phyloP scores from a whole-genome alignment of 2,113 vertebrate species.

The Romanogobio albipinnatus region DNA sequence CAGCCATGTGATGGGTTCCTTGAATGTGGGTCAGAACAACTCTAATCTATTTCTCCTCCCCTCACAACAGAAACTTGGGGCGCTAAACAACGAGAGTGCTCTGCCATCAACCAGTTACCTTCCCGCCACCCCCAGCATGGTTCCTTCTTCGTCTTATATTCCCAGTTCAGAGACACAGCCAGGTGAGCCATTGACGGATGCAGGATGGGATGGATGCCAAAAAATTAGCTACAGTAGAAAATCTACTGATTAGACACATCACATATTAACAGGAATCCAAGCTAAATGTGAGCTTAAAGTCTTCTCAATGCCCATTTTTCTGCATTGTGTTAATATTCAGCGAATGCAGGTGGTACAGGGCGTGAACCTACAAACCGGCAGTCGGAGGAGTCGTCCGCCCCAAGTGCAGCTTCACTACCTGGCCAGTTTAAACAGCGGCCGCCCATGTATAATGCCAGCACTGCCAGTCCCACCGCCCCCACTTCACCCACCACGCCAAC shows the following conservation, averaged over 20 bases:
- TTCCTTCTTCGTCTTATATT: conserved; percentile 93
- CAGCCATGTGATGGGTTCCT: background rate
- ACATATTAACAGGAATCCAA: background rate
- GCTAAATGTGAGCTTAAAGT: background rate
- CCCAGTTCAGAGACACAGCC: conserved; percentile 88
- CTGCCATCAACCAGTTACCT: conserved; percentile 97
- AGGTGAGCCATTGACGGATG: conserved; percentile 62
- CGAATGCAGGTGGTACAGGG: conserved; percentile 77
- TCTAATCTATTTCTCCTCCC: background rate
- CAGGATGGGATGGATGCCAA: background rate
- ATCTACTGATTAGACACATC: background rate
- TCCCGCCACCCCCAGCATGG: conserved; percentile 94
- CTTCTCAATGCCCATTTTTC: background rate
- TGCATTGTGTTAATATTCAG: conserved; percentile 48
- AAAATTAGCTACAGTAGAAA: background rate
- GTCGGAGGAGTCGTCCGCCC: conserved; percentile 83
- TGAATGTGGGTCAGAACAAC: background rate
- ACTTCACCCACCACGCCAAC: conserved; percentile 84
- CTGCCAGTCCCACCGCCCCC: conserved; percentile 78
- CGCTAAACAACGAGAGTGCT: conserved; percentile 88
- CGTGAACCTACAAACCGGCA: conserved; percentile 90
- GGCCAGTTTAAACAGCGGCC: conserved; percentile 94
- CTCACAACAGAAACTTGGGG: conserved; percentile 88
- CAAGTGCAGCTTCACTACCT: conserved; percentile 78
- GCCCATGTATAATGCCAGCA: conserved; percentile 92